These are phyloP conservation scores for Heteromormyrus szaboi DNA, from an alignment of 2,797 vertebrate species.

Conservation along the genomic window DNA sequence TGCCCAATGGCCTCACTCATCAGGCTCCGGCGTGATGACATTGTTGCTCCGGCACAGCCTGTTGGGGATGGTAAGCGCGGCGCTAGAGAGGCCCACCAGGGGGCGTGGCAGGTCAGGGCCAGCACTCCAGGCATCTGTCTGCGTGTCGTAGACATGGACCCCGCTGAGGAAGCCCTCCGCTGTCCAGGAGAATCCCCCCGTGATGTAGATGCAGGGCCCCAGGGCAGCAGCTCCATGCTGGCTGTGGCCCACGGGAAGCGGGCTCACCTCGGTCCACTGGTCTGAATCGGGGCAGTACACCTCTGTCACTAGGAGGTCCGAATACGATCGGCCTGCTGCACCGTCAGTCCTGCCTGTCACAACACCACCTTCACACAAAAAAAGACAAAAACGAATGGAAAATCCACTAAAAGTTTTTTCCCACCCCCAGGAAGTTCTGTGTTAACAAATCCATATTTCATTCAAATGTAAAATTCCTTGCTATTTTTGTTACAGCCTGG, in stretches of 20 bases:
- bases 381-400: background rate
- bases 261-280: constrained; percentile 22
- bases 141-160: constrained; percentile 19
- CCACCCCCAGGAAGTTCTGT: background rate
- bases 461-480: background rate
- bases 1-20: background rate
- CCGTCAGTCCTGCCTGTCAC: background rate
- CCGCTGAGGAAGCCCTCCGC: constrained; percentile 23
- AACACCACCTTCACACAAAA: constrained; percentile 12
- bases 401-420: background rate
- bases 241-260: constrained; percentile 23
- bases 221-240: constrained; percentile 18
- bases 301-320: constrained; percentile 23
- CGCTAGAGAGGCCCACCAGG: constrained; percentile 25
- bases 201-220: constrained; percentile 19
- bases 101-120: constrained; percentile 24
- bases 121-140: constrained; percentile 8
- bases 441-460: background rate
- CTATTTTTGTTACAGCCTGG: background rate
- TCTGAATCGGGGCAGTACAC: constrained; percentile 13
- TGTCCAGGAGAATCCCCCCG: constrained; percentile 25
- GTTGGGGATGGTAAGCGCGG: constrained; percentile 15
- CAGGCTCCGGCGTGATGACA: background rate
- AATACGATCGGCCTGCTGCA: constrained; percentile 13
- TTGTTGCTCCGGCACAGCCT: background rate